Conservation (phyloP, 2,888 invertebrate species). For the Baccha elongata region DNA sequence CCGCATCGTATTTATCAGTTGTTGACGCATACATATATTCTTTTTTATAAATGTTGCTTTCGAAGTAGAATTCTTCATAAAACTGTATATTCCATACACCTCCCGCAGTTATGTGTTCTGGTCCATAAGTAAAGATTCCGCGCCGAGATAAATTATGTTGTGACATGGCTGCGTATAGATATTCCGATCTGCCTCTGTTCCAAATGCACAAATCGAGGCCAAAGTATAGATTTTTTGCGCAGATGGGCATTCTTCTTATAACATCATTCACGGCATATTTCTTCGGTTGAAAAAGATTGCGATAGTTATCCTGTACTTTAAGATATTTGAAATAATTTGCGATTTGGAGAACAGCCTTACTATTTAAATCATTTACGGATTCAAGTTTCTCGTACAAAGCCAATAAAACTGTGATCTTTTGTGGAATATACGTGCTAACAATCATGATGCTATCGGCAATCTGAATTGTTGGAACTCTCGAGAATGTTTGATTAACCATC, state of each 20-base stretch:
- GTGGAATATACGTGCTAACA: conserved; percentile 15
- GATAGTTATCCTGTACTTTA: conserved; percentile 3
- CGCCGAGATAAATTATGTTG: conserved; percentile 7
- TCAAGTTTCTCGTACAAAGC: conserved; percentile 15
- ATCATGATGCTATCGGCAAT: conserved; percentile 14
- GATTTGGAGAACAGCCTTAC: conserved; percentile 6
- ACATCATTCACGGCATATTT: background rate
- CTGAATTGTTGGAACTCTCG: background rate
- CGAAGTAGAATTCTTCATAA: conserved; percentile 12
- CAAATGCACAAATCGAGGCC: conserved; percentile 6
- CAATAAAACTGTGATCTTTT: background rate
- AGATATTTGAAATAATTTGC: background rate
- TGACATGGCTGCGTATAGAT: conserved; percentile 10
- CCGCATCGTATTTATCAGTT: background rate
- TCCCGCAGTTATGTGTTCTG: background rate
- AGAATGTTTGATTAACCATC: conserved; percentile 9
- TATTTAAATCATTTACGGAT: background rate
- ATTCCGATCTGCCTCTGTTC: conserved; percentile 5
- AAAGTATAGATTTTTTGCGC: conserved; percentile 17
- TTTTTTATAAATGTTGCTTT: background rate
- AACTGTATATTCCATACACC: background rate
- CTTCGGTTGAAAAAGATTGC: background rate
- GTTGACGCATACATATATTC: conserved; percentile 19
- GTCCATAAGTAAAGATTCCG: conserved; percentile 8
- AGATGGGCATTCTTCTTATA: conserved; percentile 12